Percentiles rank a stretch among this genome's conserved stretches.
These are phyloP conservation scores for Ancistrus triradiatus DNA, from an alignment of 2,113 vertebrate species.

Conservation along the genomic window DNA sequence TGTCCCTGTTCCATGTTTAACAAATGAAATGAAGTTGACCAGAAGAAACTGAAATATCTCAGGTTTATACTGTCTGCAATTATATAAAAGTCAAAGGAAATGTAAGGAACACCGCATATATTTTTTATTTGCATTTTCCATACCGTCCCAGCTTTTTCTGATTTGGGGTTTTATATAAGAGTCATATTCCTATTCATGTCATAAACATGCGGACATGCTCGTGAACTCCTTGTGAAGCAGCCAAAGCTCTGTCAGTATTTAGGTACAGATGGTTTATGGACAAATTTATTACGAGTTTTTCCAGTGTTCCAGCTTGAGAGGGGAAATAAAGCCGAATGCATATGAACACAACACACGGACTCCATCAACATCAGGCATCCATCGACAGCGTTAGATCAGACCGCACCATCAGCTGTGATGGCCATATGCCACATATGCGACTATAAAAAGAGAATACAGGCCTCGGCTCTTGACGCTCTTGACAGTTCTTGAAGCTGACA, in stretches of 20 bases:
- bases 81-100: too few species aligned
- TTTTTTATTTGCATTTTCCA: too few species aligned
- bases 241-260: slow-evolving; percentile 1
- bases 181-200: slow-evolving; percentile 9
- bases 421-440: slow-evolving; percentile 10
- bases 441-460: not conserved
- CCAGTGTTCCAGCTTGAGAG: slow-evolving; percentile 10
- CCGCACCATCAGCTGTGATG: slow-evolving; percentile 18
- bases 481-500: slow-evolving; percentile 27
- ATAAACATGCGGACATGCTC: too few species aligned
- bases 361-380: slow-evolving; percentile 10
- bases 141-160: too few species aligned
- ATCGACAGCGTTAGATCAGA: not conserved
- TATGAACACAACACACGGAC: slow-evolving; percentile 12
- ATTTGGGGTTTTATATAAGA: too few species aligned
- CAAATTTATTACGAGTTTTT: slow-evolving; percentile 4
- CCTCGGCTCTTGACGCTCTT: slow-evolving; percentile 12
- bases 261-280: not conserved
- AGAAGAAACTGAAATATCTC: too few species aligned
- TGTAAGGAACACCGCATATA: too few species aligned
- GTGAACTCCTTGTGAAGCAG: not conserved
- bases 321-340: slow-evolving; percentile 8
- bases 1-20: too few species aligned
- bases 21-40: too few species aligned
- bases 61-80: too few species aligned